A percentile compares a stretch with the other conserved stretches of the same genome.
phyloP scores from a whole-genome alignment of 2,113 vertebrate species.

The Cygnus buccinator region DNA sequence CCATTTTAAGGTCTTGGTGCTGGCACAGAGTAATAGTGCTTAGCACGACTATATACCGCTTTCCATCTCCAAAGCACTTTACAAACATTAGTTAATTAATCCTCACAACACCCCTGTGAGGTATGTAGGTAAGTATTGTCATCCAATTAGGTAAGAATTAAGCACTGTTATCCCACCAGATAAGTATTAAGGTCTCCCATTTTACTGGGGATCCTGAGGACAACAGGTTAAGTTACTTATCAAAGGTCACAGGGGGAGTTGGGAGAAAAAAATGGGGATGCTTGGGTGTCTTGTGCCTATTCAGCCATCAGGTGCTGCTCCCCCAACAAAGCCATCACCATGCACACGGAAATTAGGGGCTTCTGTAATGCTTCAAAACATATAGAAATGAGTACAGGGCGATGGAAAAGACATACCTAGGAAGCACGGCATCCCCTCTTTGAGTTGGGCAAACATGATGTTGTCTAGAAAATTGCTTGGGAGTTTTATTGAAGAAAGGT shows the following conservation, averaged over 20 bases:
- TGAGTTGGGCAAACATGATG: background rate
- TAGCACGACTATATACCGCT: conserved; percentile 51
- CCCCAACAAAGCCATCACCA: background rate
- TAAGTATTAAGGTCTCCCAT: conserved; percentile 73
- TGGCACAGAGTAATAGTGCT: conserved; percentile 14
- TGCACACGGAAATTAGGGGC: conserved; percentile 10
- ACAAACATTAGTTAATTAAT: conserved; percentile 77
- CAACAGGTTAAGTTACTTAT: conserved; percentile 74
- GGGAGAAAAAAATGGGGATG: conserved; percentile 52
- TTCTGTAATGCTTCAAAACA: background rate
- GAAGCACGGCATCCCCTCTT: background rate
- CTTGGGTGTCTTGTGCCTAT: conserved; percentile 12
- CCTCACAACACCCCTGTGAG: conserved; percentile 73
- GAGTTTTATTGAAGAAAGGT: background rate
- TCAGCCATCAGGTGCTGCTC: background rate
- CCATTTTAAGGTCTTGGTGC: conserved; percentile 9
- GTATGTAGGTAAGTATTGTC: conserved; percentile 77
- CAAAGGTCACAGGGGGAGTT: conserved; percentile 50
- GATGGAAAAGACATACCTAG: background rate
- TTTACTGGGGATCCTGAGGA: conserved; percentile 72
- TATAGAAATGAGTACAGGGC: fast-evolving
- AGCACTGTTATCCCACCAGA: conserved; percentile 70
- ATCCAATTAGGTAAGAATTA: conserved; percentile 75
- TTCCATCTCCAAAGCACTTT: conserved; percentile 69
- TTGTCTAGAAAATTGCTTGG: background rate